Percentiles rank a stretch among this genome's conserved stretches.
phyloP scores from a whole-genome alignment of 2,888 invertebrate species.

The Sesamia inferens region DNA sequence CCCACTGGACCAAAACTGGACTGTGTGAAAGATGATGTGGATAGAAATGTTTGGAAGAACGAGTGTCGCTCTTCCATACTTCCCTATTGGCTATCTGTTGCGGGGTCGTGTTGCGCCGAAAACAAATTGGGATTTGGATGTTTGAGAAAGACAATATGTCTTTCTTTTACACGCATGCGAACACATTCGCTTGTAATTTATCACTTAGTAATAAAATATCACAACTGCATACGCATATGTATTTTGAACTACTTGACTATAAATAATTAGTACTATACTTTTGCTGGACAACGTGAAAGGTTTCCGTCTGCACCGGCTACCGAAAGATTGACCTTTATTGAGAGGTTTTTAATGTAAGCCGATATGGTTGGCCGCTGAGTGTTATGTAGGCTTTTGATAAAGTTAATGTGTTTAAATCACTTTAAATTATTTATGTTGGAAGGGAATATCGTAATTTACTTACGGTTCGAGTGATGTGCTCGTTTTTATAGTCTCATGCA shows the following conservation, averaged over 20 bases:
- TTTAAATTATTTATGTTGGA: conserved; percentile 42
- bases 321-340: conserved; percentile 47
- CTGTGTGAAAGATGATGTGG: not conserved
- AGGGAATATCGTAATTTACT: conserved; percentile 26
- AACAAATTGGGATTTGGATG: too few relatives aligned
- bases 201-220: not conserved
- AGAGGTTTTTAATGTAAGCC: conserved; percentile 49
- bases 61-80: too few relatives aligned
- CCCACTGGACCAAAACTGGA: not conserved
- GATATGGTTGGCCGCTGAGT: conserved; percentile 31
- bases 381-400: conserved; percentile 43
- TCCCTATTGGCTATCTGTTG: too few relatives aligned
- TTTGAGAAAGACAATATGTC: too few relatives aligned
- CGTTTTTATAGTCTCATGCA: too few relatives aligned
- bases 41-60: not conserved
- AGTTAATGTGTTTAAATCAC: conserved; percentile 53
- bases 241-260: not conserved
- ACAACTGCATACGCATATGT: not conserved
- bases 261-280: not conserved
- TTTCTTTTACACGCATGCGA: too few relatives aligned
- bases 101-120: too few relatives aligned
- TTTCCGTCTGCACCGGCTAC: conserved; percentile 26
- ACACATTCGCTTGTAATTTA: not conserved
- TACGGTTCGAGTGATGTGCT: conserved; percentile 5
- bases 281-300: conserved; percentile 12